phyloP scores from a whole-genome alignment of 35 echinoderm and acorn worm genomes.

The Heliocidaris erythrogramma region DNA sequence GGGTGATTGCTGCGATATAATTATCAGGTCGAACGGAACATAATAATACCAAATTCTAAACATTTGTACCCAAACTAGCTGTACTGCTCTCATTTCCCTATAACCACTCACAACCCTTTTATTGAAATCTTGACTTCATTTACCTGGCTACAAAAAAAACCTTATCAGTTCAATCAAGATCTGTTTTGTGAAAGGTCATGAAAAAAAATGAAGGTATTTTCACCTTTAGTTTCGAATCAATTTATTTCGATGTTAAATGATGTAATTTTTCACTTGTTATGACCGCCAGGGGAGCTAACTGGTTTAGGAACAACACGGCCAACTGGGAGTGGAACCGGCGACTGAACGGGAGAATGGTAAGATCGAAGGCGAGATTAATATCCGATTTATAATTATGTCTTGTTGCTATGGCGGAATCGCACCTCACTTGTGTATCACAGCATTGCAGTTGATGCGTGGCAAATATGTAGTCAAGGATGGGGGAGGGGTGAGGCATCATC shows the following conservation, averaged over 20 bases:
- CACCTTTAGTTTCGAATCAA: constrained; percentile 2
- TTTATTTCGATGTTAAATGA: not conserved
- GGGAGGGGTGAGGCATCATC: too few relatives aligned
- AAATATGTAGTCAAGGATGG: not conserved
- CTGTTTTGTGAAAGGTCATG: too few relatives aligned
- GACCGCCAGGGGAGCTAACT: not conserved
- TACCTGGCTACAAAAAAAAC: too few relatives aligned
- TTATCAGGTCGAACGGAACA: too few relatives aligned
- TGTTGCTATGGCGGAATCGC: not conserved
- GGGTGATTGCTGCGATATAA: too few relatives aligned
- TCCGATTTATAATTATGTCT: not conserved
- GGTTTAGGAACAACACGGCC: constrained; percentile 31
- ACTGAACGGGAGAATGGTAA: constrained; percentile 13
- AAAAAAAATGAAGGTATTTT: not conserved
- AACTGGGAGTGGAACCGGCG: constrained; percentile 29
- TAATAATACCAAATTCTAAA: too few relatives aligned
- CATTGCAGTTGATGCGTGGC: not conserved
- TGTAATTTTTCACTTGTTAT: not conserved
- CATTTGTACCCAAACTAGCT: too few relatives aligned
- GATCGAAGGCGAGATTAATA: not conserved
- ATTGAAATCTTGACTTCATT: too few relatives aligned
- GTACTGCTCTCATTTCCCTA: too few relatives aligned
- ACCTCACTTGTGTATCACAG: not conserved
- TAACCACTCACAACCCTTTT: too few relatives aligned
- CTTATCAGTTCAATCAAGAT: not conserved